Percentiles rank a stretch among this genome's conserved stretches.
phyloP scores from a whole-genome alignment of 2,113 vertebrate species.

The Paedocypris sp. region DNA sequence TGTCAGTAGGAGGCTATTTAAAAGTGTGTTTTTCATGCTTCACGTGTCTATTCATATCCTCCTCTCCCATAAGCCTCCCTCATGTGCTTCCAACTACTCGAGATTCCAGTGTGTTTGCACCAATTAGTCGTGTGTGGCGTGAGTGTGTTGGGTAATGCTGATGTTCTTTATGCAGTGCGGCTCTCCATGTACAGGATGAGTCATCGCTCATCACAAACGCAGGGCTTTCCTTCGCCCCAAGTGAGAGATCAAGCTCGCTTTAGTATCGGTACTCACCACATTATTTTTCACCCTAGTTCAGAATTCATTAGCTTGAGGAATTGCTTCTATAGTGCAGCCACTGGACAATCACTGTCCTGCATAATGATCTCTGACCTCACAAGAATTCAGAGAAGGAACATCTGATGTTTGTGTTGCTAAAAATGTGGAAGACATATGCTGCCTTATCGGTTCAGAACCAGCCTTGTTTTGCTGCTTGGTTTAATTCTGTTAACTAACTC shows the following conservation, averaged over 20 bases:
- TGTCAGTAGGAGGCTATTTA: neutral
- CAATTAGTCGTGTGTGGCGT: neutral
- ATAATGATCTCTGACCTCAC: neutral
- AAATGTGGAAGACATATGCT: neutral
- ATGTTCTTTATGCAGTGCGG: slow-evolving; percentile 10
- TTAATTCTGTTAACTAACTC: slow-evolving; percentile 8
- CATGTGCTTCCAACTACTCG: neutral
- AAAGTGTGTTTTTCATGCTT: neutral
- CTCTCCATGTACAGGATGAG: slow-evolving; percentile 18
- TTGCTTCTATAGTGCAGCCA: neutral
- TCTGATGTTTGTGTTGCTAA: neutral
- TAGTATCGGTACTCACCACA: neutral
- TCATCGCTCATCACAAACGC: slow-evolving; percentile 12
- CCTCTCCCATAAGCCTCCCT: slow-evolving; percentile 11
- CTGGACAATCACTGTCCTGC: neutral
- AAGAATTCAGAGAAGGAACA: neutral
- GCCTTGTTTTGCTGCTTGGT: neutral
- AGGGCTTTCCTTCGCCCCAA: slow-evolving; percentile 25
- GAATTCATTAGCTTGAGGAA: neutral
- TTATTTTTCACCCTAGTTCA: neutral
- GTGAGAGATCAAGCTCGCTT: neutral
- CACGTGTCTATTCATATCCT: neutral
- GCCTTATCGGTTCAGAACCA: neutral
- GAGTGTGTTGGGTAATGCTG: slow-evolving; percentile 10
- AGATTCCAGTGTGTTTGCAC: neutral